Evolutionary conservation across 1,140 invertebrate genomes (phyloP), one percentile per base, ranked within the genome.

Genomic region (Psix sp.): DNA sequence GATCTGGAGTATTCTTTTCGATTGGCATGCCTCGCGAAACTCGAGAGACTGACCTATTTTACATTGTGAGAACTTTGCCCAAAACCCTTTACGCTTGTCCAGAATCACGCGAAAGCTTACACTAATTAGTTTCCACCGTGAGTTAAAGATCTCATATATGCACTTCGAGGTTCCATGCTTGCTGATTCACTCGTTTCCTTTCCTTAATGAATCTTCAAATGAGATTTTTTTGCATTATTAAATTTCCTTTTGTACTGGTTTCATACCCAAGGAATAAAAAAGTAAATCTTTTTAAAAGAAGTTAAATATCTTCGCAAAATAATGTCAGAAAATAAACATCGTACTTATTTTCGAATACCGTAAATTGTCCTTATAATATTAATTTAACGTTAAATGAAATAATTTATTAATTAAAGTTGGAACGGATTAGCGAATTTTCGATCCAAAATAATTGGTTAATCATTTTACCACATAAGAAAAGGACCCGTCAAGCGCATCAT

Each of bases 71-170:
- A 75, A n/a, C n/a, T n/a, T n/a, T n/a, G n/a, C n/a, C n/a, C n/a
- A n/a, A 65, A 66, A 71, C 62, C 56, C 40, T 62, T 71, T 70
- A 63, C 66, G 63, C 73, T 68, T 75, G 73, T 70, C 66, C 54
- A 59, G 63, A 74, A 60, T 66, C 66, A 59, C 60, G 60, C 73
- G 66, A 70, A 66, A 70, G 73, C 54, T 59, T 15, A 49, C 18
- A 59, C 59, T 75, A 75, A 75, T 70, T 75, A 70, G 65, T 70
- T 75, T 75, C 65, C 65, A 52, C 5, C 26, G 36, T 43, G 46
- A 63, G 59, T 60, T 57, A 68, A 65, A 56, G 20, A 74, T 74
- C 43, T 63, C 38, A 39, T 24, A 24, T 48, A 9, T 66, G 36
- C 24, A 56, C 57, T 68, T 46, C n/a, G 21, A 6, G 45, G 26